Conservation (phyloP, 2,888 invertebrate species). For the Bedellia somnulentella region DNA sequence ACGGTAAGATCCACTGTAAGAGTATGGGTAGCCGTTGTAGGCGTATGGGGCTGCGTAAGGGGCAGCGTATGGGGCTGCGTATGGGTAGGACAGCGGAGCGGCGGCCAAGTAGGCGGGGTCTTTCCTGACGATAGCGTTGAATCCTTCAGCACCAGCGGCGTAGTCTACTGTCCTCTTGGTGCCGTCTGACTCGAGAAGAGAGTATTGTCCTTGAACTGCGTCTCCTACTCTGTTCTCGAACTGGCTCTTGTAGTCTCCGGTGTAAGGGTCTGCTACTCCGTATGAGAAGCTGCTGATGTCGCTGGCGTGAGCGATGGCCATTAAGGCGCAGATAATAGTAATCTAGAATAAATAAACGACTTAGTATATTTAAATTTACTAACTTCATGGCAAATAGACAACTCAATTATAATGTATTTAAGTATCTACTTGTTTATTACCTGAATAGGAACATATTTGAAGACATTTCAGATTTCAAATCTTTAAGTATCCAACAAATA, state of each 20-base stretch:
- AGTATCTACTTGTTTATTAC: no score
- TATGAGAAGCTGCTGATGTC: constrained; percentile 51
- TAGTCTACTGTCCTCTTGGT: constrained; percentile 58
- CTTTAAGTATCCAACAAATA: no score
- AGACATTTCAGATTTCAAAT: no score
- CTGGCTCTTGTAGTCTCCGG: constrained; percentile 60
- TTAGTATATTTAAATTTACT: no score
- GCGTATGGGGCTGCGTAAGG: constrained; percentile 13
- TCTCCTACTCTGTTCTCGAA: constrained; percentile 47
- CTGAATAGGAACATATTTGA: no score
- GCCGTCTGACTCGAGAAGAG: constrained; percentile 55
- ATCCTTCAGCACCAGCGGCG: constrained; percentile 54
- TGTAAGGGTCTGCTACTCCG: constrained; percentile 56
- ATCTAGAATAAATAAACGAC: no score
- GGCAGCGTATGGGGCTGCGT: constrained; percentile 14
- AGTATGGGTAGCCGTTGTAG: constrained; percentile 12
- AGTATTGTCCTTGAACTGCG: constrained; percentile 57
- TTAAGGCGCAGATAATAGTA: no score
- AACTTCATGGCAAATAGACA: no score
- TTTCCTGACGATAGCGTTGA: constrained; percentile 58
- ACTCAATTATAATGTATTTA: no score
- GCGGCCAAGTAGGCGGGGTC: constrained; percentile 37
- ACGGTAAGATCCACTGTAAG: constrained; percentile 9
- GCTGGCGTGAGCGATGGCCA: no score
- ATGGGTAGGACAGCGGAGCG: constrained; percentile 17